Evolutionary conservation across 2,797 vertebrate genomes (phyloP).

Genomic region (Staurois parvus): DNA sequence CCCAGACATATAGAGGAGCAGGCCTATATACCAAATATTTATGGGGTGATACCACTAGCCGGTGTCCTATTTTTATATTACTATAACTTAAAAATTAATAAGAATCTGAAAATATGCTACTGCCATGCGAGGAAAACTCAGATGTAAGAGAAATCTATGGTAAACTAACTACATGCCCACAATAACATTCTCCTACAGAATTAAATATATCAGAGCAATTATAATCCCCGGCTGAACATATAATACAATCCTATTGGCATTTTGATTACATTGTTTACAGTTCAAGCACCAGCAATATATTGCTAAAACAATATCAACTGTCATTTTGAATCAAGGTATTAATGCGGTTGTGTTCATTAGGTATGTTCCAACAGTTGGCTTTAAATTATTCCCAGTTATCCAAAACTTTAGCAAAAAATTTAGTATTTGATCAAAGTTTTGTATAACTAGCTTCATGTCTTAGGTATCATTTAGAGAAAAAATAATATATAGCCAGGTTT

Average conservation of each 20-base stretch:
- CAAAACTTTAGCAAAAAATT: conserved; percentile 8
- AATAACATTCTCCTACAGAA: neutral
- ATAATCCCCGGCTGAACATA: conserved; percentile 2
- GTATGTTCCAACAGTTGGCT: neutral
- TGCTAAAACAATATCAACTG: conserved; percentile 6
- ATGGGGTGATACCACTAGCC: too few species aligned
- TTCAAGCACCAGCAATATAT: neutral
- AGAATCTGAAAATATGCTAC: too few species aligned
- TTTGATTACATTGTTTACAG: conserved; percentile 8
- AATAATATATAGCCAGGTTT: neutral
- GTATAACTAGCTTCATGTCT: conserved; percentile 8
- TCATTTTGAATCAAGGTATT: conserved; percentile 9
- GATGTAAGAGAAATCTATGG: neutral
- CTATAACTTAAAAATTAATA: too few species aligned
- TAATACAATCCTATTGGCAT: neutral
- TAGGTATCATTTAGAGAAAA: neutral
- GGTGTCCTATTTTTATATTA: too few species aligned
- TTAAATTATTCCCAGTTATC: neutral
- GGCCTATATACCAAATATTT: too few species aligned
- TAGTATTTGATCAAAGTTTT: conserved; percentile 34
- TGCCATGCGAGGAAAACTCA: neutral
- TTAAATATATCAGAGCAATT: neutral
- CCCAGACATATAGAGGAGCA: too few species aligned
- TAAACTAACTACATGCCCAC: neutral
- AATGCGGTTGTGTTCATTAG: neutral